Evolutionary conservation across 2,797 vertebrate species (phyloP), one percentile per base, ranked within the genome.

Genomic region (Oceanodroma leucorhoa): DNA sequence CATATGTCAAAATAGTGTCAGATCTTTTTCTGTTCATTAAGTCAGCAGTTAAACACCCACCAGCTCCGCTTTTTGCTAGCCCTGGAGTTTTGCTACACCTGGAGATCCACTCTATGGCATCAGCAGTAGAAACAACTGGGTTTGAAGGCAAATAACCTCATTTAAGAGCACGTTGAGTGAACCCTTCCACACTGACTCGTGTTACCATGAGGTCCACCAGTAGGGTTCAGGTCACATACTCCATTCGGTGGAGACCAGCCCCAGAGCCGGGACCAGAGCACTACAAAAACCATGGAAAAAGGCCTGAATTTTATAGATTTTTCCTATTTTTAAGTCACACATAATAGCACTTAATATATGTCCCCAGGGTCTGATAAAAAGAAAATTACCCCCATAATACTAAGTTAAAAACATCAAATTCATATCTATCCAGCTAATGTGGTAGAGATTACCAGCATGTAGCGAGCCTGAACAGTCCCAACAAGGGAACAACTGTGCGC

Each of bases 21-120:
- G 41, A 92, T 94, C 88, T 90, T 84, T 75, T 64, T 67, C 88
- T 94, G 27, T 89, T 96, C 90, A 94, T 95, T 94, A 96, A 94
- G 60, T 90, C 89, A 81, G 85, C 80, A 87, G 81, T 95, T 88
- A 90, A 95, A 96, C 93, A 96, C 75, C 50, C 93, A 95, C 88
- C 83, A 92, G 86, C 62, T 76, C 88, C 1, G 11, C 46, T 82
- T 87, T 79, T 41, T 79, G 77, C 83, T 91, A 81, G 55, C 40
- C 79, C 34, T 60, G 66, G 61, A 67, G 69, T 60, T 92, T n/a
- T 58, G 36, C 70, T 66, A 30, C 43, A 83, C 73, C 60, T 86
- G 40, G 73, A 85, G 67, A 75, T 72, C 11, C 43, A 7, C 34
- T 10, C 43, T 43, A 2, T 10, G 32, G 27, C 64, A 85, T 34